Percentiles rank a stretch among this genome's conserved stretches.
These are phyloP conservation scores for Ochropacha duplaris DNA, from an alignment of 2,888 invertebrate species.

Conservation along the genomic window DNA sequence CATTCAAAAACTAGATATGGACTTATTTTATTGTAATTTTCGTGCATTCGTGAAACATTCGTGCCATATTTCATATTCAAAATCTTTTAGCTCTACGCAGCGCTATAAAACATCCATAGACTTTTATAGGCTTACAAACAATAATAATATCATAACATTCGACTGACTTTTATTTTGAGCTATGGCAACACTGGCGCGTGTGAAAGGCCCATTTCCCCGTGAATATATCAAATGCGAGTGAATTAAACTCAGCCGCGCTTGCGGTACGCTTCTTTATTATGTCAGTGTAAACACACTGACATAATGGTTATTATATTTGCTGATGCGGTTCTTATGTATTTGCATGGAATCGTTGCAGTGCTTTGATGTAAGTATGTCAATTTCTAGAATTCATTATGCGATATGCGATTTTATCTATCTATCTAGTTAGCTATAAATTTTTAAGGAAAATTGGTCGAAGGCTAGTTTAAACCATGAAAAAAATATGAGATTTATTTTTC, in stretches of 20 bases:
- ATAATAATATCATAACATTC: neutral
- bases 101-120: neutral
- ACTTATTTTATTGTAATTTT: no score
- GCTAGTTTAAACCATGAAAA: no score
- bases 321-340: neutral
- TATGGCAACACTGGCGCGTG: neutral
- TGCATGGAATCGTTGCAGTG: no score
- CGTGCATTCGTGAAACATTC: no score
- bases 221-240: conserved; percentile 1
- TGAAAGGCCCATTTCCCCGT: neutral
- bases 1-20: no score
- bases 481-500: no score
- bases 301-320: neutral
- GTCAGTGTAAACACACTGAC: conserved; percentile 1
- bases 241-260: neutral
- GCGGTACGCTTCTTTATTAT: neutral
- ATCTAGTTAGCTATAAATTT: no score
- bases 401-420: no score
- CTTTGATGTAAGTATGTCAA: no score
- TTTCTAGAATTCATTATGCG: no score
- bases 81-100: neutral
- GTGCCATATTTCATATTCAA: no score
- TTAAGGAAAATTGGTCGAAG: no score
- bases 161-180: neutral
- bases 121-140: neutral